phyloP scores from a whole-genome alignment of 2,888 invertebrate species.

The Macrosoma leucophasiata region DNA sequence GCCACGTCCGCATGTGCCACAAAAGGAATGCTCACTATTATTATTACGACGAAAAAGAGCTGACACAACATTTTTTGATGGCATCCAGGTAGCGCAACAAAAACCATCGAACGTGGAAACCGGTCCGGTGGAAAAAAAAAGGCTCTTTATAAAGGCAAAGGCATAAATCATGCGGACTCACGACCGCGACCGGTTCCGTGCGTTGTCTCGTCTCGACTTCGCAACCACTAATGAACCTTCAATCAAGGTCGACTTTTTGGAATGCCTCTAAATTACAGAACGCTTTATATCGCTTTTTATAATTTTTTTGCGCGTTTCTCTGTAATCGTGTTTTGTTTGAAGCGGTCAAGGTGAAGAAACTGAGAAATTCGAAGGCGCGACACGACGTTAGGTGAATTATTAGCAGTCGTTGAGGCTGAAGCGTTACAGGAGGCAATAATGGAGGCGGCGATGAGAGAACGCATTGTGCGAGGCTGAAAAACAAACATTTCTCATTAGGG shows the following conservation, averaged over 20 bases:
- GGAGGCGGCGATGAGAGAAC: slow-evolving; percentile 54
- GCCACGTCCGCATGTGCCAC: slow-evolving; percentile 67
- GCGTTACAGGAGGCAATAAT: slow-evolving; percentile 49
- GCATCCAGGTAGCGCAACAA: slow-evolving; percentile 67
- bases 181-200: slow-evolving; percentile 56
- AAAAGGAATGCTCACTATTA: slow-evolving; percentile 71
- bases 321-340: slow-evolving; percentile 5
- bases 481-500: slow-evolving; percentile 73
- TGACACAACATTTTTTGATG: slow-evolving; percentile 62
- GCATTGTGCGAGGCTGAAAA: slow-evolving; percentile 63
- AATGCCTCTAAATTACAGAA: slow-evolving; percentile 45
- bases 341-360: slow-evolving; percentile 12
- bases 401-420: slow-evolving; percentile 43
- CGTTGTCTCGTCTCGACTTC: slow-evolving; percentile 46
- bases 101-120: slow-evolving; percentile 49
- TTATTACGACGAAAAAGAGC: slow-evolving; percentile 64
- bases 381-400: too few relatives aligned
- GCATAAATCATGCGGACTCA: slow-evolving; percentile 71
- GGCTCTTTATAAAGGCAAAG: slow-evolving; percentile 52
- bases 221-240: slow-evolving; percentile 67
- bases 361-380: slow-evolving; percentile 28
- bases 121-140: slow-evolving; percentile 53
- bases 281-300: slow-evolving; percentile 27
- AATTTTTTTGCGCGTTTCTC: neutral
- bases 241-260: slow-evolving; percentile 64